Conservation (phyloP, 1,140 invertebrate genomes). For the Drosophila arizonae region DNA sequence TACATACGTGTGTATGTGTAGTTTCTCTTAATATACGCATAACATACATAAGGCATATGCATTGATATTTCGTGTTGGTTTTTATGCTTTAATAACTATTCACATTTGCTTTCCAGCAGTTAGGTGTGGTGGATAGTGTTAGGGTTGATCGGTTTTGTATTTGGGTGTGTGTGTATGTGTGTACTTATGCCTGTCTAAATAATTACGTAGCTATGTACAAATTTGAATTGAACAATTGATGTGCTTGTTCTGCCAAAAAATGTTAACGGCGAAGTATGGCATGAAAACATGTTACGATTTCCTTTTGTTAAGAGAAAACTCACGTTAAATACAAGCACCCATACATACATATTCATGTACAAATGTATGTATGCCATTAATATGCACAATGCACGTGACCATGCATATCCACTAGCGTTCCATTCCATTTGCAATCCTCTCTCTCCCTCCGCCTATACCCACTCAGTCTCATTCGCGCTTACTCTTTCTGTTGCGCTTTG, state of each 20-base stretch:
- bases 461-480: not conserved
- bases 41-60: not conserved
- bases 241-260: not conserved
- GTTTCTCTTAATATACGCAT: no score
- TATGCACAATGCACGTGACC: not conserved
- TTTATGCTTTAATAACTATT: not conserved
- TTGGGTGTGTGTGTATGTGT: not conserved
- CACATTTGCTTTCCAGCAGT: not conserved
- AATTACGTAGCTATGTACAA: not conserved
- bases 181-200: not conserved
- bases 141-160: no score
- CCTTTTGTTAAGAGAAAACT: conserved; percentile 10
- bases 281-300: conserved; percentile 4
- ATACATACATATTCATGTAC: not conserved
- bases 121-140: no score
- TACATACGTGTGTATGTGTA: not conserved
- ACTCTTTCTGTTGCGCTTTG: not conserved
- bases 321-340: not conserved
- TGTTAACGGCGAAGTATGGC: conserved; percentile 15
- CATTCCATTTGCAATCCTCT: not conserved
- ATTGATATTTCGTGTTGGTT: not conserved
- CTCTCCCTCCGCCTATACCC: not conserved
- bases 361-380: not conserved
- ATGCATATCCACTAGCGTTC: not conserved
- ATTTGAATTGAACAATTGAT: not conserved